Percentiles rank a stretch among this genome's conserved stretches.
Evolutionary conservation across 2,113 vertebrate genomes (phyloP).

Genomic region (Silurus meridionalis): DNA sequence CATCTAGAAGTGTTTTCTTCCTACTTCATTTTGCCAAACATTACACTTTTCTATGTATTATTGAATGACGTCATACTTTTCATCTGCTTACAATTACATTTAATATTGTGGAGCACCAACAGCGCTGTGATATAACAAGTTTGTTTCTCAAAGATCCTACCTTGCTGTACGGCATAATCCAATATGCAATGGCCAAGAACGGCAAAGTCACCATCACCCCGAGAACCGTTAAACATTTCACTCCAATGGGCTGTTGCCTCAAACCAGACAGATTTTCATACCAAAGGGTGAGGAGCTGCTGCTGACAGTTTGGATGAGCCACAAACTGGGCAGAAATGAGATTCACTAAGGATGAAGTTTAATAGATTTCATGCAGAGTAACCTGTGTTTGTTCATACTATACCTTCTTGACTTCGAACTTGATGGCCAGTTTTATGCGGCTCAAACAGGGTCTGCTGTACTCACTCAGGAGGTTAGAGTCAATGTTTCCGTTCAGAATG

Average conservation of each 20-base stretch:
- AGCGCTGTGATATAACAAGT: background rate
- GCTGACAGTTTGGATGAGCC: slow-evolving; percentile 89
- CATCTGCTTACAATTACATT: background rate
- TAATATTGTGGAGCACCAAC: background rate
- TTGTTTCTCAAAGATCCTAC: slow-evolving; percentile 60
- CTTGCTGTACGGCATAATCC: slow-evolving; percentile 87
- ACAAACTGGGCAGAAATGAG: slow-evolving; percentile 76
- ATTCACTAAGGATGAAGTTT: background rate
- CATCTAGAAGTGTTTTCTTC: background rate
- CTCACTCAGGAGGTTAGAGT: slow-evolving; percentile 66
- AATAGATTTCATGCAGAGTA: background rate
- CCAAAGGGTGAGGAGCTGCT: slow-evolving; percentile 87
- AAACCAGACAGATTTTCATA: slow-evolving; percentile 86
- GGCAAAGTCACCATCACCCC: slow-evolving; percentile 83
- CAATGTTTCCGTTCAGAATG: slow-evolving; percentile 84
- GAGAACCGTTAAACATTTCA: slow-evolving; percentile 87
- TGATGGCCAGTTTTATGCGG: slow-evolving; percentile 85
- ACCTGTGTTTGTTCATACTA: background rate
- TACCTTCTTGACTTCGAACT: slow-evolving; percentile 89
- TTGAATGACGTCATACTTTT: background rate
- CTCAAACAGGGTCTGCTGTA: slow-evolving; percentile 77
- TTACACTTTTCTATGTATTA: background rate
- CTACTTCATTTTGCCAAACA: background rate
- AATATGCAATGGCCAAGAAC: slow-evolving; percentile 83
- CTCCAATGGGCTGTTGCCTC: slow-evolving; percentile 82